Evolutionary conservation across 2,113 vertebrate species (phyloP).

Genomic region (Oryzias curvinotus): DNA sequence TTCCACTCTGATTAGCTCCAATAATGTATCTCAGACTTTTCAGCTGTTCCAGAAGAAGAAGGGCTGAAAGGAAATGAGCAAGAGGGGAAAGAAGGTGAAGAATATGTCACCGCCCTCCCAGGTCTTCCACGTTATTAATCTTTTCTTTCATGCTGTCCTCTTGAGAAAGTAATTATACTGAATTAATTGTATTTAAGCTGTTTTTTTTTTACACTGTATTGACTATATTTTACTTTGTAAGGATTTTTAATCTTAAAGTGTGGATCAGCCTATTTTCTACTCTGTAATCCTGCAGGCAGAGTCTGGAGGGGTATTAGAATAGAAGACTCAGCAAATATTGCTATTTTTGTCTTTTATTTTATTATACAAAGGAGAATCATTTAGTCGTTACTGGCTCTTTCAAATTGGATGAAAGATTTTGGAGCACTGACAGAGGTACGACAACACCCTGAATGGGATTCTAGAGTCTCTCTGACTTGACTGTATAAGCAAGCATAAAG

Average conservation of each 20-base stretch:
- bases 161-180: constrained; percentile 53
- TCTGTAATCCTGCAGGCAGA: no score
- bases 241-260: constrained; percentile 22
- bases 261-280: constrained; percentile 6
- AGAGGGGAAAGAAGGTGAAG: constrained; percentile 39
- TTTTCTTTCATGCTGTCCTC: constrained; percentile 42
- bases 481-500: no score
- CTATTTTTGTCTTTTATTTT: no score
- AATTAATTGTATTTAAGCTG: constrained; percentile 59
- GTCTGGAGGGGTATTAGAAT: no score
- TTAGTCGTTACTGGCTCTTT: no score
- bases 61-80: constrained; percentile 47
- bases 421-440: no score
- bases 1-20: constrained; percentile 78
- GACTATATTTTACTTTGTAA: constrained; percentile 25
- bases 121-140: constrained; percentile 59
- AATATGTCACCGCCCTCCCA: constrained; percentile 41
- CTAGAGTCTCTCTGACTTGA: no score
- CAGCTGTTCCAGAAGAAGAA: constrained; percentile 60
- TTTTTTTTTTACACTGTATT: constrained; percentile 39
- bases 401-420: no score
- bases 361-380: no score
- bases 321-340: no score
- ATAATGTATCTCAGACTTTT: constrained; percentile 77
- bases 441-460: no score